Base-by-base conservation (phyloP, 2,113 vertebrate species). In the Cranoglanis bouderius region DNA sequence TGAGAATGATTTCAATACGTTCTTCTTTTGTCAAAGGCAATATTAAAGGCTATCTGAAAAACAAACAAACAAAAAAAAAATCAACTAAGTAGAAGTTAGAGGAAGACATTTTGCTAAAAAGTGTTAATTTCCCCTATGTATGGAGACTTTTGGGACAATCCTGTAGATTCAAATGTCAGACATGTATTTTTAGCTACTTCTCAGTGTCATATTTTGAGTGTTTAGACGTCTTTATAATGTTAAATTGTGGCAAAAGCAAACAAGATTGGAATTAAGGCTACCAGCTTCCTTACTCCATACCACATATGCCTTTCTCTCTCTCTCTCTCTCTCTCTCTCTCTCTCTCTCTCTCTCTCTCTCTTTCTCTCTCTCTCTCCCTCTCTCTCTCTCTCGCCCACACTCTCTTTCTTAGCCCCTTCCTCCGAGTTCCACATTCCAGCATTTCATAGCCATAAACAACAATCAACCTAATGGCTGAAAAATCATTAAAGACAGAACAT, bases 371-470 rank as follows among this genome's bases (percentile, higher is more conserved):
- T 40, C 57, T 38, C 32, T 19, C 40, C 63, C 70, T 24, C 51
- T 81, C 32, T 35, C 38, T 29, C 61, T 75, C 61, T 63, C 78
- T 81, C 57, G 63, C 84, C 87, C 89, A 85, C 90, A 83, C 91
- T 88, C 86, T 67, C 82, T 82, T 70, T 63, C 86, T 32, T 40
- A 75, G 49, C 65, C 87, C 78, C 53, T 21, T 89, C 82, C 88
- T 86, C 13, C 81, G 57, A 85, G 78, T 70, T 90, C 89, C 57
- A 89, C 95, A 96, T 96, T 96, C 95, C 95, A 94, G 93, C 87
- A 95, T 96, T 95, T 95, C 93, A 95, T 93, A 94, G 93, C 95
- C 95, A 95, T 96, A 96, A 96, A 96, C 96, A 96, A 95, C 94
- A 94, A 94, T 95, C 94, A 95, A 93, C 93, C 94, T 95, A 96